phyloP scores from a whole-genome alignment of 2,797 vertebrate genomes.

The Spea hammondii region DNA sequence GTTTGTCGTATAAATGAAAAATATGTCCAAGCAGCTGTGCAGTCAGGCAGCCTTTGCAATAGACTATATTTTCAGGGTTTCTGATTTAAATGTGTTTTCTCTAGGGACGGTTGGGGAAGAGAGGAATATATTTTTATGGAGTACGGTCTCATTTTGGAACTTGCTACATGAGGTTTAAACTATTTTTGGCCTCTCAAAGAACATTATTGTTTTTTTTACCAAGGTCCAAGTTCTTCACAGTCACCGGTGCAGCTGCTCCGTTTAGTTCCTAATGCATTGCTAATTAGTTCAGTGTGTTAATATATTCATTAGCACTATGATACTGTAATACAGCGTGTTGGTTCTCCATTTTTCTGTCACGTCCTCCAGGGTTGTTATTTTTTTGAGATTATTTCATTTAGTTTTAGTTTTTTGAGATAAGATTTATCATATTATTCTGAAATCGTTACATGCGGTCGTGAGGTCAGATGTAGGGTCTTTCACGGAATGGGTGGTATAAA shows the following conservation, averaged over 20 bases:
- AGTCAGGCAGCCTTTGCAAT: neutral
- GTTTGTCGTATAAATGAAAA: slow-evolving; percentile 24
- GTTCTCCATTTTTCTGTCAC: too few species aligned
- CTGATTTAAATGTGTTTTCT: neutral
- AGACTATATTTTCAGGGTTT: slow-evolving; percentile 1
- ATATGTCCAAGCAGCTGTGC: slow-evolving; percentile 19
- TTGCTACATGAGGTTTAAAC: neutral
- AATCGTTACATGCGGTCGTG: too few species aligned
- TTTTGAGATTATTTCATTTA: too few species aligned
- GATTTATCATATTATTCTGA: too few species aligned
- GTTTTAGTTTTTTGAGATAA: too few species aligned
- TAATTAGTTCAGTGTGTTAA: slow-evolving; percentile 15
- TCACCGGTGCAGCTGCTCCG: neutral
- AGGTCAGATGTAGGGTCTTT: too few species aligned
- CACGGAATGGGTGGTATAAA: too few species aligned
- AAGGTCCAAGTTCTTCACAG: neutral
- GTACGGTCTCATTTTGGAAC: neutral
- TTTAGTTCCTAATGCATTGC: slow-evolving; percentile 3
- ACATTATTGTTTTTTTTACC: neutral
- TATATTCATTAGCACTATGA: slow-evolving; percentile 5
- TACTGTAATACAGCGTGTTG: too few species aligned
- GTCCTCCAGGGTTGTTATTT: too few species aligned
- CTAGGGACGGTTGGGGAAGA: neutral
- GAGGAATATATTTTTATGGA: neutral
- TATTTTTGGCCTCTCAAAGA: neutral